phyloP scores from a whole-genome alignment of 2,888 invertebrate genomes.

The Mythimna vitellina region DNA sequence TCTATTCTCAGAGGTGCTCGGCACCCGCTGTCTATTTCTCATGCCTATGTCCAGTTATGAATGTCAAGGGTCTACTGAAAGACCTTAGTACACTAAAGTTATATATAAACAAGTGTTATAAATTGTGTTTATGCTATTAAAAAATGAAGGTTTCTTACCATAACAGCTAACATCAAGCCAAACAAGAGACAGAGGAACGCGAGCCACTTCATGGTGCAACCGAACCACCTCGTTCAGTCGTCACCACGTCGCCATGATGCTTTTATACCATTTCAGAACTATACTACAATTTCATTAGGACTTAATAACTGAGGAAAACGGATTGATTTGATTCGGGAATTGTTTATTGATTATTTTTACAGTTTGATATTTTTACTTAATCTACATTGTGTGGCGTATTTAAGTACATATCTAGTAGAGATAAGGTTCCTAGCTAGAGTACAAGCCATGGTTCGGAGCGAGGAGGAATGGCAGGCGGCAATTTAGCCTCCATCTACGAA shows the following conservation, averaged over 20 bases:
- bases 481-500: no score
- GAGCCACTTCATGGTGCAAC: slow-evolving; percentile 77
- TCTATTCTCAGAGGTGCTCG: no score
- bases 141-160: slow-evolving; percentile 25
- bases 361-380: background rate
- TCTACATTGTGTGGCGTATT: background rate
- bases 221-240: slow-evolving; percentile 30
- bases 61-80: no score
- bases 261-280: slow-evolving; percentile 65
- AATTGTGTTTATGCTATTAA: background rate
- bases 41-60: no score
- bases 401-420: no score
- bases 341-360: slow-evolving; percentile 25
- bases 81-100: no score
- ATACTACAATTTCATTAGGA: slow-evolving; percentile 60
- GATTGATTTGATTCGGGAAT: slow-evolving; percentile 55
- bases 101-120: no score
- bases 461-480: no score
- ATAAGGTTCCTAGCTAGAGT: no score
- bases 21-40: no score
- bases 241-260: background rate
- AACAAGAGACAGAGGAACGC: slow-evolving; percentile 69
- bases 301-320: slow-evolving; percentile 37
- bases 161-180: slow-evolving; percentile 67
- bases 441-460: no score